A percentile compares a stretch with the other conserved stretches of the same genome.
phyloP scores from a whole-genome alignment of 1,140 invertebrate species.

The Heterodera carotae region DNA sequence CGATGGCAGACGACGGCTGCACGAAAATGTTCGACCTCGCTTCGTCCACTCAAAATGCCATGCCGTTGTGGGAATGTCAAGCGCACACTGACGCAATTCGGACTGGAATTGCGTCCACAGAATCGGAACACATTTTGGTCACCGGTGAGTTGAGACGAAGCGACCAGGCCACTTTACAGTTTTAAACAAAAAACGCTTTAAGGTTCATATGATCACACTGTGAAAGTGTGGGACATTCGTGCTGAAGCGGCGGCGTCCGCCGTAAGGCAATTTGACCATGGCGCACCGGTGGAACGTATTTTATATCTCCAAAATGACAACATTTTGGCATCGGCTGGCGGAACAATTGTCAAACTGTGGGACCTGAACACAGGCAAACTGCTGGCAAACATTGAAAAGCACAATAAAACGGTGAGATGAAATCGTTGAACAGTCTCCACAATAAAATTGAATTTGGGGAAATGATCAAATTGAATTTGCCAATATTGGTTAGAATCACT shows the following conservation, averaged over 20 bases:
- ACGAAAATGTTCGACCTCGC: slow-evolving; percentile 67
- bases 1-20: slow-evolving; percentile 79
- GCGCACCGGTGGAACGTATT: slow-evolving; percentile 1
- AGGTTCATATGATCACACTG: slow-evolving; percentile 88
- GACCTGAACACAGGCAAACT: slow-evolving; percentile 81
- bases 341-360: slow-evolving; percentile 88
- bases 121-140: slow-evolving; percentile 43
- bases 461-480: background rate
- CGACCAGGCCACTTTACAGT: background rate
- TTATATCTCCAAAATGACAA: slow-evolving; percentile 70
- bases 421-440: too few species aligned
- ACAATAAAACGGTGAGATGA: slow-evolving; percentile 84
- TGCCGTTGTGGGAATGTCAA: slow-evolving; percentile 31
- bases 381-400: slow-evolving; percentile 76
- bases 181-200: slow-evolving; percentile 37
- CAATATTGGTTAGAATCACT: background rate
- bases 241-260: background rate
- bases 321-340: slow-evolving; percentile 85
- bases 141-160: slow-evolving; percentile 52
- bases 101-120: slow-evolving; percentile 26
- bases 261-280: slow-evolving; percentile 4
- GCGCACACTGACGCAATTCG: slow-evolving; percentile 40
- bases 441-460: slow-evolving; percentile 24
- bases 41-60: background rate
- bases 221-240: slow-evolving; percentile 85